Percentiles rank a stretch among this genome's conserved stretches.
phyloP scores from a whole-genome alignment of 2,888 invertebrate genomes.

The Tolmerus cingulatus region DNA sequence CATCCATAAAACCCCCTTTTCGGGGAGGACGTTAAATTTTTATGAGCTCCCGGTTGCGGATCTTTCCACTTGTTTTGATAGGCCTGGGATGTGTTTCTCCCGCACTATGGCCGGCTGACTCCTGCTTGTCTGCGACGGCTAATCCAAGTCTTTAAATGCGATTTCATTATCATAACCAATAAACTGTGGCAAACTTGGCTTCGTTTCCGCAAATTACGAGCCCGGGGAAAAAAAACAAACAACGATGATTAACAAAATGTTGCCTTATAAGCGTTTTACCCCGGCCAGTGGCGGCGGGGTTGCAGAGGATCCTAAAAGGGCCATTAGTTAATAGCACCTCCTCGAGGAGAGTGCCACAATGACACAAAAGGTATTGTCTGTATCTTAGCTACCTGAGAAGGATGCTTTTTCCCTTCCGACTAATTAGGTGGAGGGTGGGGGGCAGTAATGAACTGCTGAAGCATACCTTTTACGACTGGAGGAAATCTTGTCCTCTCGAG shows the following conservation, averaged over 20 bases:
- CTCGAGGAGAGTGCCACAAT: background rate
- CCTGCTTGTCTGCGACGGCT: background rate
- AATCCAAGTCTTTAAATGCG: background rate
- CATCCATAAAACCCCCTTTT: background rate
- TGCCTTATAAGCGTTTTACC: background rate
- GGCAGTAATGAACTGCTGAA: background rate
- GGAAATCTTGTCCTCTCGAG: background rate
- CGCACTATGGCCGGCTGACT: background rate
- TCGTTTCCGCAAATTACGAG: background rate
- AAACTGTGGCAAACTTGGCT: background rate
- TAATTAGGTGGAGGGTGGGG: background rate
- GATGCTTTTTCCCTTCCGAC: background rate
- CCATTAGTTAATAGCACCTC: background rate
- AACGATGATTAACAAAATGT: background rate
- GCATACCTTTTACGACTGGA: background rate
- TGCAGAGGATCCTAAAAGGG: background rate
- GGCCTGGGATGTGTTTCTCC: background rate
- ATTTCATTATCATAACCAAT: background rate
- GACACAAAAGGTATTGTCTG: background rate
- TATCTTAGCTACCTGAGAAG: background rate
- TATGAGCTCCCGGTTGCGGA: background rate
- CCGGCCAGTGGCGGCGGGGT: background rate
- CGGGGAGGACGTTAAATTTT: background rate
- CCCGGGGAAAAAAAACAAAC: background rate
- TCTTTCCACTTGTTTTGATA: background rate